Evolutionary conservation across 2,797 vertebrate species (phyloP).

Genomic region (Megalops cyprinoides): DNA sequence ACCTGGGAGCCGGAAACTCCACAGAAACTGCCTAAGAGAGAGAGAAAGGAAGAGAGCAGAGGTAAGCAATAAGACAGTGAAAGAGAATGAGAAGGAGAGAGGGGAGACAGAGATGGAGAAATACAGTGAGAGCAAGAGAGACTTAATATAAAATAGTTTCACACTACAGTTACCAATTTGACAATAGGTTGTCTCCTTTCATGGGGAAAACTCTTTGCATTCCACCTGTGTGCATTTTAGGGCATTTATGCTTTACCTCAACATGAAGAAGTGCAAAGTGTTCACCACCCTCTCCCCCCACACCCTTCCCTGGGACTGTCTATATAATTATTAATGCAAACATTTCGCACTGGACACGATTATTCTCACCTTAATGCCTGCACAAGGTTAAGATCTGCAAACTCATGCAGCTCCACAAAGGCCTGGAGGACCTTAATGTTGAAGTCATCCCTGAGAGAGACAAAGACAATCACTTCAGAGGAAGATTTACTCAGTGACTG

Average conservation of each 20-base stretch:
- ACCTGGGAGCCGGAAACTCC: constrained; percentile 92
- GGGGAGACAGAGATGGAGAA: neutral
- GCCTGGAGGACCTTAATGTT: constrained; percentile 97
- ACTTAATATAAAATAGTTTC: neutral
- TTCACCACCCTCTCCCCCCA: too few relatives aligned
- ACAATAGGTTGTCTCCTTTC: neutral
- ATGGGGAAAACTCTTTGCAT: neutral
- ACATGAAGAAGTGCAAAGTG: too few relatives aligned
- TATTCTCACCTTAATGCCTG: constrained; percentile 93
- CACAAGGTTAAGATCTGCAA: constrained; percentile 93
- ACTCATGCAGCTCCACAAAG: constrained; percentile 97
- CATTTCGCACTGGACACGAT: too few relatives aligned
- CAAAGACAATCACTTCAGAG: constrained; percentile 14
- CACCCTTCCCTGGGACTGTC: too few relatives aligned
- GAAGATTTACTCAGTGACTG: neutral
- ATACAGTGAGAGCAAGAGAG: neutral
- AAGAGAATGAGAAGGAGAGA: neutral
- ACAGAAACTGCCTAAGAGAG: constrained; percentile 87
- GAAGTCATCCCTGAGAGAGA: constrained; percentile 87
- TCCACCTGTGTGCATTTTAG: neutral
- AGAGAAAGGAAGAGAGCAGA: neutral
- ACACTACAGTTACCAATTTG: neutral
- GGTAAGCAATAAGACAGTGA: neutral
- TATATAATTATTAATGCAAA: too few relatives aligned
- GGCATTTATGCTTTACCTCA: too few relatives aligned